These are phyloP conservation scores for Muscicapa comitata DNA, from an alignment of 2,797 vertebrate genomes.

Conservation along the genomic window DNA sequence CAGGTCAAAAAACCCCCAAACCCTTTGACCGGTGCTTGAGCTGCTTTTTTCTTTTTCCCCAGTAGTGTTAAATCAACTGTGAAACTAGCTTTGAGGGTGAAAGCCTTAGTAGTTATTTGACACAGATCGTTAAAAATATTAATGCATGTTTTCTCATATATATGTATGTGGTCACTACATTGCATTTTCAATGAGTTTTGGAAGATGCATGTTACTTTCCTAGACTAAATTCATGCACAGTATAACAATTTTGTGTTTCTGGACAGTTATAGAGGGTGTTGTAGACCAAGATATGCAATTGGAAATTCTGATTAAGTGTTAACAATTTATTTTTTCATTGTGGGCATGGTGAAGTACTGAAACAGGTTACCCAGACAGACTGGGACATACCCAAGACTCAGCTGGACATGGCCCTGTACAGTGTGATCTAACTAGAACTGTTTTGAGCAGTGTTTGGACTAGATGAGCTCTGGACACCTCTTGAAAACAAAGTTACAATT, in stretches of 20 bases:
- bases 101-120: neutral
- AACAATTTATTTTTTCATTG: neutral
- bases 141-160: neutral
- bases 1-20: neutral
- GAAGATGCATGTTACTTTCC: neutral
- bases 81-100: neutral
- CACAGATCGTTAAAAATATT: neutral
- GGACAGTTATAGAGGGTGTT: neutral
- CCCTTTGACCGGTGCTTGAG: neutral
- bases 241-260: neutral
- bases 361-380: neutral
- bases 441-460: neutral
- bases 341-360: neutral
- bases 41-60: neutral
- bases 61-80: neutral
- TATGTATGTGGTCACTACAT: rapidly evolving
- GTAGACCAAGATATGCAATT: neutral
- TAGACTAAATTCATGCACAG: neutral
- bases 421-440: neutral
- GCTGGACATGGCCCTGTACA: neutral
- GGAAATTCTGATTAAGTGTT: neutral
- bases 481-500: neutral
- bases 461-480: neutral
- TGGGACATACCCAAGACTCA: rapidly evolving
- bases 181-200: neutral